Percentiles rank a stretch among this genome's conserved stretches.
Conservation (phyloP, 92 coral and sea anemone species). For the Umimayanthus chanpuru region DNA sequence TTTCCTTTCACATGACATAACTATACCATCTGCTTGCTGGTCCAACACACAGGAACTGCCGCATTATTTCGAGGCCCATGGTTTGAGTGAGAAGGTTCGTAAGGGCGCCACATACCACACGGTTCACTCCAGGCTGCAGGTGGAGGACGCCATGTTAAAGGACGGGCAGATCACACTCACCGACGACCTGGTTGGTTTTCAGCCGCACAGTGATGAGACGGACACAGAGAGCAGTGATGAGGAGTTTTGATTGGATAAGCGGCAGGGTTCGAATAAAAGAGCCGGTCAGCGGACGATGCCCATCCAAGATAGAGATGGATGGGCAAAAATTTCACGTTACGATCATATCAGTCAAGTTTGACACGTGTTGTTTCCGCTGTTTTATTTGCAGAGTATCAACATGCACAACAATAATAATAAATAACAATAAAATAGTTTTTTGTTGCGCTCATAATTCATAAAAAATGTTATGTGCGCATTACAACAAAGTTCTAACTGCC, state of each 20-base stretch:
- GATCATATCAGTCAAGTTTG: no score
- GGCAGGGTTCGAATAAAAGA: neutral
- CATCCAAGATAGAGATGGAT: neutral
- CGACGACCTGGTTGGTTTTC: slow-evolving; percentile 72
- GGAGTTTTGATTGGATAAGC: slow-evolving; percentile 51
- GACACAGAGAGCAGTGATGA: slow-evolving; percentile 91
- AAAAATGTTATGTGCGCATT: no score
- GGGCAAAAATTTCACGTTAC: no score
- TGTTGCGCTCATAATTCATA: no score
- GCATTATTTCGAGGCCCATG: slow-evolving; percentile 58
- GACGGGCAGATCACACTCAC: slow-evolving; percentile 78
- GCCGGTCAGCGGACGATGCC: neutral
- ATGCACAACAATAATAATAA: no score
- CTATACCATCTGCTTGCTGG: neutral
- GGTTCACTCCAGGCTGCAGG: slow-evolving; percentile 82
- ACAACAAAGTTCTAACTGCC: no score
- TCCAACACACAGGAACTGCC: slow-evolving; percentile 74
- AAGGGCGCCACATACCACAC: slow-evolving; percentile 83
- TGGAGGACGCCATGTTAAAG: slow-evolving; percentile 89
- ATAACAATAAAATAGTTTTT: no score
- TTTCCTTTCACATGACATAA: no score
- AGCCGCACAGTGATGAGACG: slow-evolving; percentile 80
- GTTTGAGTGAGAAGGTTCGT: slow-evolving; percentile 69
- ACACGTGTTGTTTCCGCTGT: no score
- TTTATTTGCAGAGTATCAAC: no score